A percentile compares a stretch with the other conserved stretches of the same genome.
Evolutionary conservation across 2,113 vertebrate species (phyloP).

Genomic region (crab-eating macaque (Macaca fascicularis)): T2T-MFA8v1.1 NC_088392.1:49968001-49968500

Average conservation of each 20-base stretch:
- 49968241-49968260: not conserved
- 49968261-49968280: not conserved
- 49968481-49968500: not conserved
- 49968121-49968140: no score
- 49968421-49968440: not conserved
- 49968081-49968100: no score
- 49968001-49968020: no score
- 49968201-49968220: not conserved
- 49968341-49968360: not conserved
- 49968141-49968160: no score
- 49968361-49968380: not conserved
- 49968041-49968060: no score
- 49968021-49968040: no score
- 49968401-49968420: not conserved
- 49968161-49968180: not conserved
- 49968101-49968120: no score
- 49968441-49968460: fast-evolving
- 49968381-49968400: not conserved
- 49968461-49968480: not conserved
- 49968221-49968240: not conserved
- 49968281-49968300: not conserved
- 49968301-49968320: not conserved
- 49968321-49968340: not conserved
- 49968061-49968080: no score
- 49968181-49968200: not conserved